These are phyloP conservation scores for Drosophila athabasca DNA, from an alignment of 1,140 invertebrate species.

Conservation along the genomic window DNA sequence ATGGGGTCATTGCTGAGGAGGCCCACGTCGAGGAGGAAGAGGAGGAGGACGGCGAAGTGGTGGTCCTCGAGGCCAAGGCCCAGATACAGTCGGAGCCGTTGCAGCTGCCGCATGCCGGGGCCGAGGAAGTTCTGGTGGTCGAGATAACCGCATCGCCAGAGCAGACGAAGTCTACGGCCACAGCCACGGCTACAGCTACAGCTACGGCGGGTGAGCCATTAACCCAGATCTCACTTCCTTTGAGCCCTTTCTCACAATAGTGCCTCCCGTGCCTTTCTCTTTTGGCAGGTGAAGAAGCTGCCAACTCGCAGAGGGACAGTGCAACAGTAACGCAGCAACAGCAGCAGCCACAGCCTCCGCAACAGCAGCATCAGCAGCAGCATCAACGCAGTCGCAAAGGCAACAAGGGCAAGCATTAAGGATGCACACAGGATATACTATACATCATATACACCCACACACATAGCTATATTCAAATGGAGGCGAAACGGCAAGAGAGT, in stretches of 20 bases:
- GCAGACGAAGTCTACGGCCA: no score
- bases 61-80: slow-evolving; percentile 33
- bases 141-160: slow-evolving; percentile 19
- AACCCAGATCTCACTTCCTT: not conserved
- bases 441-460: slow-evolving; percentile 16
- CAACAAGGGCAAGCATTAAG: slow-evolving; percentile 52
- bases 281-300: not conserved
- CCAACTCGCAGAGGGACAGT: not conserved
- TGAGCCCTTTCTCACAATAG: not conserved
- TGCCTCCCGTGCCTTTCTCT: no score
- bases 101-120: not conserved
- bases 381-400: slow-evolving; percentile 40
- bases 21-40: slow-evolving; percentile 39
- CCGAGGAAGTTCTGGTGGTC: slow-evolving; percentile 33
- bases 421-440: not conserved
- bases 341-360: slow-evolving; percentile 7
- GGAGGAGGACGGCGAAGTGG: slow-evolving; percentile 28
- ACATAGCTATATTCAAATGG: slow-evolving; percentile 25
- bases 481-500: slow-evolving; percentile 15
- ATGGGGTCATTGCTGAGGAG: slow-evolving; percentile 55
- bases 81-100: slow-evolving; percentile 7
- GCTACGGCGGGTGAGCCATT: not conserved
- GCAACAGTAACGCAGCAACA: slow-evolving; percentile 18
- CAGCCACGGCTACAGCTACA: not conserved
- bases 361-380: not conserved